Percentiles rank a stretch among this genome's conserved stretches.
Evolutionary conservation across 2,888 invertebrate genomes (phyloP).

Genomic region (Nudaria mundana): DNA sequence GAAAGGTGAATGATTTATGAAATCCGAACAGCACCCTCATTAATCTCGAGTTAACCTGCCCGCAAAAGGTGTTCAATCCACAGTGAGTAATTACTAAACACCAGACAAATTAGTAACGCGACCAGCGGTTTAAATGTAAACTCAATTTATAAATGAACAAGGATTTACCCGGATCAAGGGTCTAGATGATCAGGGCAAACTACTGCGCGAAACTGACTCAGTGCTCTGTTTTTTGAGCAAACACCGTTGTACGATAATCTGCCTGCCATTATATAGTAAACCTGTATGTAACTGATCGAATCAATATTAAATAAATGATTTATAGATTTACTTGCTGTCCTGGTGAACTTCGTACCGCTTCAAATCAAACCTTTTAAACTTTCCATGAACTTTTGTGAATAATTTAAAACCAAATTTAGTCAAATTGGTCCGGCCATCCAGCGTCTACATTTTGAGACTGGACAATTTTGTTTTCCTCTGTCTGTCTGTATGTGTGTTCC

Average conservation of each 20-base stretch:
- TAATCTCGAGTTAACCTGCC: slow-evolving; percentile 44
- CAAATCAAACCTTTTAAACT: too few relatives aligned
- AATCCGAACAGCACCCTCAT: slow-evolving; percentile 37
- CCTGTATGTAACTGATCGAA: too few relatives aligned
- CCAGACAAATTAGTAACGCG: slow-evolving; percentile 26
- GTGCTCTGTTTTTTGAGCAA: background rate
- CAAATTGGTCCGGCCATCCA: too few relatives aligned
- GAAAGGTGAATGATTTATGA: slow-evolving; percentile 43
- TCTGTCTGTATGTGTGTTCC: too few relatives aligned
- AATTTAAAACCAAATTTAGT: too few relatives aligned
- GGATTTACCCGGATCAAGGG: background rate
- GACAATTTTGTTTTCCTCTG: too few relatives aligned
- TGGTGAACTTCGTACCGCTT: too few relatives aligned
- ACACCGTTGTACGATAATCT: background rate
- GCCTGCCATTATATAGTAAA: too few relatives aligned
- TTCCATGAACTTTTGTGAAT: too few relatives aligned
- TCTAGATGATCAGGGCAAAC: background rate
- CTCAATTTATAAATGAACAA: background rate
- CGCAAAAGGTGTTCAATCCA: slow-evolving; percentile 28
- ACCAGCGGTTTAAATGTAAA: slow-evolving; percentile 15
- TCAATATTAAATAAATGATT: too few relatives aligned
- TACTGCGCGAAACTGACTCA: background rate
- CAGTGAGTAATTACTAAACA: slow-evolving; percentile 33
- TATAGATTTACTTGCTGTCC: too few relatives aligned
- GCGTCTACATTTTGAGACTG: too few relatives aligned